Evolutionary conservation across 2,113 vertebrate species (phyloP), one percentile per base, ranked within the genome.

Genomic region (Gopherus flavomarginatus): DNA sequence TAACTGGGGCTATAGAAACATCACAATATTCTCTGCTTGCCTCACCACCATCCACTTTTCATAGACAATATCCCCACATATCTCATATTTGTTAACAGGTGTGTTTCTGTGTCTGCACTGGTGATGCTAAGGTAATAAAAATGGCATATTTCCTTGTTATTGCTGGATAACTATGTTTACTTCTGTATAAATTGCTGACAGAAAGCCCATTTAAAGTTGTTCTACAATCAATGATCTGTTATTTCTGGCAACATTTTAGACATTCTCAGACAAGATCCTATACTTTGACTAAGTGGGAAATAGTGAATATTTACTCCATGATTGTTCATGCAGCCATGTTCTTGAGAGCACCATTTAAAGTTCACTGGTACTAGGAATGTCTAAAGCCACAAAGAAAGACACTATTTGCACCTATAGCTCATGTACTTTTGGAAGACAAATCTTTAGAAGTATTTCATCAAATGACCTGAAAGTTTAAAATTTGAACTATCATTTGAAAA

Each of bases 111-210:
- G 56, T 82, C 83, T 93, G 92, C 47, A 87, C 79, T 50, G 78
- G 81, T 42, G 79, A 85, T 78, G n/a, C 14, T 88, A 78, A 85
- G 72, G 38, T 53, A 79, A 81, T 88, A 88, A 92, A 97, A 95
- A 57, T 59, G 13, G 27, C 29, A n/a, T 47, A 14, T 95, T 94
- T 96, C 90, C 53, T 57, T 26, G 86, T 91, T 94, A 16, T 65
- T 81, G 11, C 53, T 75, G 65, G 92, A 50, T 90, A 95, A 78
- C 79, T 88, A 5, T 26, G 31, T 75, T 96, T 95, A 52, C 78
- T 91, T 92, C 92, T 92, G 65, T 89, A 87, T 16, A 85, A 59
- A 57, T 38, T 90, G 35, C 53, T 90, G 90, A 57, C 56, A 90
- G 86, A 96, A 96, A 11, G 4, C 26, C 94, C 83, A 4, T 54